Base-by-base conservation (phyloP, 2,888 invertebrate species). In the Chydorus sphaericus region DNA sequence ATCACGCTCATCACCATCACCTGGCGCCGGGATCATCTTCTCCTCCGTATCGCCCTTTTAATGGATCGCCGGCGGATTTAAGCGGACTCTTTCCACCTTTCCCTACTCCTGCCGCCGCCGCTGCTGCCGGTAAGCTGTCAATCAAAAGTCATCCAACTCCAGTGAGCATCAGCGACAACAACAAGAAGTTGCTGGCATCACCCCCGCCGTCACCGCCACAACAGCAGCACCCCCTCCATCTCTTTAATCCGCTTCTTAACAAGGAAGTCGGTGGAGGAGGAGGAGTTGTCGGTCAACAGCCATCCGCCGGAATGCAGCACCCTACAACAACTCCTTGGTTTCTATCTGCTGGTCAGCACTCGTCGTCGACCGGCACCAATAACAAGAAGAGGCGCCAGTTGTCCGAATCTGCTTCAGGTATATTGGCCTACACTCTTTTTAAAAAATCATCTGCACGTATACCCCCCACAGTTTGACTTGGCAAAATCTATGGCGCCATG, bases 391-490 rank as follows among this genome's bases (percentile, higher is more conserved):
- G 44, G 44, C 44, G 44, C 44, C 44, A 44, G 44, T 23, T 44
- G 44, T 44, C 44, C 44, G 44, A 44, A 44, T 44, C 44, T n/a
- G 44, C 44, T 44, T 44, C 44, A 44, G 44, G 44, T 44, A 44
- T 23, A 44, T 44, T 26, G n/a, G n/a, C n/a, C n/a, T n/a, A n/a
- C n/a, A n/a, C n/a, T n/a, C n/a, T 23, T 26, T 7, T 38, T 38
- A 8, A 14, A 38, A 38, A 44, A 39, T 4, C 18, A 39, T 4
- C 20, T 10, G 14, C 33, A 33, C 8, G 33, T 33, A 33, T 8
- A 33, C 8, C 8, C 8, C 33, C 33, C 33, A n/a, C n/a, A n/a
- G n/a, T n/a, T n/a, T n/a, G n/a, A n/a, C n/a, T n/a, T n/a, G n/a
- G n/a, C n/a, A n/a, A n/a, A n/a, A n/a, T n/a, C n/a, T n/a, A n/a